These are phyloP conservation scores for Macrobrachium nipponense DNA, from an alignment of 1,140 invertebrate genomes.

Conservation along the genomic window DNA sequence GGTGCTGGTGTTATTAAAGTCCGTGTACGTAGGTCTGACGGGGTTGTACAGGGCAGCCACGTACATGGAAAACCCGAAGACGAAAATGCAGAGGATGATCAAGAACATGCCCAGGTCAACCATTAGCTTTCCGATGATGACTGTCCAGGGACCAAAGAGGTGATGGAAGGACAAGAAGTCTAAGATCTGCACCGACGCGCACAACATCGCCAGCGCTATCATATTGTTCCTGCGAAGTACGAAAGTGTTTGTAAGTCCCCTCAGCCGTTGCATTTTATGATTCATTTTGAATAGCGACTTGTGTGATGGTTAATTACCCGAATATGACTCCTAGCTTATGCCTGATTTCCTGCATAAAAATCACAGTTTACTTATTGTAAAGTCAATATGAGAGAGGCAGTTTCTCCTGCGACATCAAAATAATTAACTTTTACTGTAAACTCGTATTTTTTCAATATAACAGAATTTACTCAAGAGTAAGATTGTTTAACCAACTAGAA, in stretches of 20 bases:
- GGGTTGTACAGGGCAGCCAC: slow-evolving; percentile 96
- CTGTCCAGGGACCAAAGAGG: slow-evolving; percentile 96
- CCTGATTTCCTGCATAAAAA: no score
- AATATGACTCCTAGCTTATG: no score
- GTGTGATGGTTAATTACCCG: no score
- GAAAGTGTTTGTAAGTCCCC: neutral
- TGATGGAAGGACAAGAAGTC: slow-evolving; percentile 98
- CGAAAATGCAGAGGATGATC: slow-evolving; percentile 96
- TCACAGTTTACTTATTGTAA: no score
- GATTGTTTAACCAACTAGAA: no score
- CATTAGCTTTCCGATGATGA: slow-evolving; percentile 74
- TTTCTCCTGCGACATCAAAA: no score
- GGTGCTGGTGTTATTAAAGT: slow-evolving; percentile 34
- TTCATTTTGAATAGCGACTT: no score
- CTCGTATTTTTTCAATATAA: no score
- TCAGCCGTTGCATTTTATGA: no score
- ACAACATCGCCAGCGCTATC: slow-evolving; percentile 91
- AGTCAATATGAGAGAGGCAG: no score
- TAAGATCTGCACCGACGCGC: slow-evolving; percentile 96
- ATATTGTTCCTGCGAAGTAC: slow-evolving; percentile 87
- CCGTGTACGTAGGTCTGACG: slow-evolving; percentile 70
- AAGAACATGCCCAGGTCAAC: slow-evolving; percentile 81
- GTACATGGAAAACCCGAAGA: slow-evolving; percentile 98
- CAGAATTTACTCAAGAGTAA: no score
- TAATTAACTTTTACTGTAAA: no score